These are phyloP conservation scores for Camelus bactrianus DNA, from an alignment of 2,113 vertebrate species.

Conservation along the genomic window DNA sequence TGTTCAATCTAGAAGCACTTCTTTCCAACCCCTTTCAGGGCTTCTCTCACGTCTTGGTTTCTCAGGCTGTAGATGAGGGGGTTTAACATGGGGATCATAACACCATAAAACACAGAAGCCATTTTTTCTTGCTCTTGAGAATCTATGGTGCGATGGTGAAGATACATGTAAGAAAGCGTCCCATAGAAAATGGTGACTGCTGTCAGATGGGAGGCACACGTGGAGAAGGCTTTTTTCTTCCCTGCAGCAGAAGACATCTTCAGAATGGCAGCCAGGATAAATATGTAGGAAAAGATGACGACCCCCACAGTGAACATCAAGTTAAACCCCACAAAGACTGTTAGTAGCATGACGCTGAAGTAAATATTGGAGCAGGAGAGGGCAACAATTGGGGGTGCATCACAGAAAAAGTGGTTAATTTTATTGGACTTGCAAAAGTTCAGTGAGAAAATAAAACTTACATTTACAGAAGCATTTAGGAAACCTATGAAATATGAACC, in stretches of 20 bases:
- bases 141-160: not conserved
- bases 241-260: not conserved
- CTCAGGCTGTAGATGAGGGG: slow-evolving; percentile 64
- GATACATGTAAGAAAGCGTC: slow-evolving; percentile 69
- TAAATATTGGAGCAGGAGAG: slow-evolving; percentile 23
- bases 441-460: slow-evolving; percentile 37
- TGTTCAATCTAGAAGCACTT: not conserved
- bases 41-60: slow-evolving; percentile 60
- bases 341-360: slow-evolving; percentile 49
- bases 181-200: slow-evolving; percentile 70
- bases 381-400: slow-evolving; percentile 66
- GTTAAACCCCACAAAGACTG: slow-evolving; percentile 69
- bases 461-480: slow-evolving; percentile 66
- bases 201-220: not conserved
- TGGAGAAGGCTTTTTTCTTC: not conserved
- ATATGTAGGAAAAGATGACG: slow-evolving; percentile 59
- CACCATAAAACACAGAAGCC: slow-evolving; percentile 70
- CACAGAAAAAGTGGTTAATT: slow-evolving; percentile 80
- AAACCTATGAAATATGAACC: slow-evolving; percentile 64
- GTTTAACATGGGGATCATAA: slow-evolving; percentile 75
- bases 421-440: slow-evolving; percentile 68
- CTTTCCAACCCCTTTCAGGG: slow-evolving; percentile 37
- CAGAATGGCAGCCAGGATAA: not conserved
- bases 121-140: slow-evolving; percentile 60
- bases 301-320: slow-evolving; percentile 39